phyloP scores from a whole-genome alignment of 2,797 vertebrate species.

The Phrynocephalus forsythii region DNA sequence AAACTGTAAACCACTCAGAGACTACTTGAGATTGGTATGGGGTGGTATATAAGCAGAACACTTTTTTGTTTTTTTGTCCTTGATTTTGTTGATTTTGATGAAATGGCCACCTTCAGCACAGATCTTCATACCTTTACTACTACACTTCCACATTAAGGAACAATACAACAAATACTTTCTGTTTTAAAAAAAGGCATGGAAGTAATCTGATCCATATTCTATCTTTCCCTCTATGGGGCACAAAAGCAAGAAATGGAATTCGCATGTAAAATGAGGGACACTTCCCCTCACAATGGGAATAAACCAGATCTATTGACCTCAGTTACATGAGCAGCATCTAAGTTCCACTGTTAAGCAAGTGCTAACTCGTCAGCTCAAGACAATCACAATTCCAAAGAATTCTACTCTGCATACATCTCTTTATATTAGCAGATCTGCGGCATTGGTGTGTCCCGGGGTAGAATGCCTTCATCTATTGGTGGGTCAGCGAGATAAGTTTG shows the following conservation, averaged over 20 bases:
- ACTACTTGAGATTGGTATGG: no score
- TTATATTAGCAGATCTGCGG: no score
- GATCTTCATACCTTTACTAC: no score
- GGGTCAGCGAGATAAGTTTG: no score
- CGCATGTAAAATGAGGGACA: constrained; percentile 33
- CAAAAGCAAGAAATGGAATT: constrained; percentile 23
- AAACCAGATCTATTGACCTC: constrained; percentile 20
- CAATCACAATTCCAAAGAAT: constrained; percentile 27
- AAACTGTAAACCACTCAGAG: no score
- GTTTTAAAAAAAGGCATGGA: background rate
- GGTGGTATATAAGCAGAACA: no score
- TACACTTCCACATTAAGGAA: background rate
- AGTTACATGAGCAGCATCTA: constrained; percentile 1
- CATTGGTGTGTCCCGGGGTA: no score
- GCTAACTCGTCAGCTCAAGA: constrained; percentile 19
- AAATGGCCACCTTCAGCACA: no score
- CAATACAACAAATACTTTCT: background rate
- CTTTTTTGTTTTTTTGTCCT: no score
- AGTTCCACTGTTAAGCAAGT: constrained; percentile 9
- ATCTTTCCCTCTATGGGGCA: background rate
- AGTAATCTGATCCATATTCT: background rate
- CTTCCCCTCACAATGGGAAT: constrained; percentile 20
- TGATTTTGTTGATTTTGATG: no score
- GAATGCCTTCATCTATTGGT: no score
- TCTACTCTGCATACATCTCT: constrained; percentile 10